These are phyloP conservation scores for Lordiphosa collinella DNA, from an alignment of 1,140 invertebrate species.

Conservation along the genomic window DNA sequence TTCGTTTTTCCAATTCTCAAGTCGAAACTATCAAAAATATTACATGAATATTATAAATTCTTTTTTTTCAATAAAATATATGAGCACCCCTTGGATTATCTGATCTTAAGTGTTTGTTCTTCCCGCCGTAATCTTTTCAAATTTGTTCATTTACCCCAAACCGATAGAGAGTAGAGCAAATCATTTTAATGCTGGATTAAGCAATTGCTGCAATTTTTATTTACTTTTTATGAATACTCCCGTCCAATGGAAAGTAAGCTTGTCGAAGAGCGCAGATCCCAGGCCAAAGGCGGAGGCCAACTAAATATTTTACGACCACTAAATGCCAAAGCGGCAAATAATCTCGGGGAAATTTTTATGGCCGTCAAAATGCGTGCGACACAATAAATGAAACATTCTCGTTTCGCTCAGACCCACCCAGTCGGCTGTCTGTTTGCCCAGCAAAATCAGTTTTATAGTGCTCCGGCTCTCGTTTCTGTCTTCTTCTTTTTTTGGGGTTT, in stretches of 20 bases:
- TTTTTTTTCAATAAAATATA: too few species aligned
- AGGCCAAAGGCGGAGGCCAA: conserved; percentile 3
- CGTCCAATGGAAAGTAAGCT: not conserved
- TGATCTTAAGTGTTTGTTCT: too few species aligned
- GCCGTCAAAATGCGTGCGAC: conserved; percentile 21
- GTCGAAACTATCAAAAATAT: too few species aligned
- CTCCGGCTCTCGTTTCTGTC: not conserved
- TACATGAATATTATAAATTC: too few species aligned
- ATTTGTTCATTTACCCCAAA: too few species aligned
- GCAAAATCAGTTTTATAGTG: conserved; percentile 16
- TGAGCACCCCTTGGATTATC: too few species aligned
- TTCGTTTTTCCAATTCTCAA: too few species aligned
- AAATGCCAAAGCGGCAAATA: conserved; percentile 27
- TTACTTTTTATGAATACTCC: conserved; percentile 18
- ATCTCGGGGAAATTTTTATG: conserved; percentile 21
- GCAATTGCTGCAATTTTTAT: conserved; percentile 27
- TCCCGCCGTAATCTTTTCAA: too few species aligned
- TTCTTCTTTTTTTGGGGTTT: not conserved
- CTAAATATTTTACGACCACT: conserved; percentile 26
- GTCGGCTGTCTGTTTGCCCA: not conserved
- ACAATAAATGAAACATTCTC: conserved; percentile 21
- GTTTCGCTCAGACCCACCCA: conserved; percentile 1
- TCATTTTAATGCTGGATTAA: conserved; percentile 29
- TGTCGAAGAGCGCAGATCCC: not conserved
- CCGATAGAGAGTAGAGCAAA: conserved; percentile 4